Evolutionary conservation across 2,888 invertebrate genomes (phyloP).

Genomic region (Diloba caeruleocephala): DNA sequence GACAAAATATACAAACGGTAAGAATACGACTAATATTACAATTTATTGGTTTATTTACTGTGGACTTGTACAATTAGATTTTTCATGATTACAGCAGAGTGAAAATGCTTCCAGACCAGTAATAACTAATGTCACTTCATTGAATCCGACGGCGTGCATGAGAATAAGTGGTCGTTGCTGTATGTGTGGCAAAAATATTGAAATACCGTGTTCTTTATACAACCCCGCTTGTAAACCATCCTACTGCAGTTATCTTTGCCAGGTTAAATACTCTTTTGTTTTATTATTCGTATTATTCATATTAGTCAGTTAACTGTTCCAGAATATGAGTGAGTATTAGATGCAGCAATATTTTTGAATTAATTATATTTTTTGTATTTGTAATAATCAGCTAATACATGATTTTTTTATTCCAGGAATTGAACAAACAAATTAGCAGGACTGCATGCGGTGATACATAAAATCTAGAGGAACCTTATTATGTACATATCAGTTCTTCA

Average conservation of each 20-base stretch:
- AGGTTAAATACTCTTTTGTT: too few relatives aligned
- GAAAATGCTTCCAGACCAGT: constrained; percentile 39
- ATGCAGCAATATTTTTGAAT: too few relatives aligned
- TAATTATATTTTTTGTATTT: too few relatives aligned
- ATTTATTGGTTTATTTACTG: background rate
- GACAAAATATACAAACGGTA: constrained; percentile 19
- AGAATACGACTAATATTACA: constrained; percentile 3
- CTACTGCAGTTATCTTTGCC: constrained; percentile 66
- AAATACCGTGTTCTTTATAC: constrained; percentile 56
- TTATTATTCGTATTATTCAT: background rate
- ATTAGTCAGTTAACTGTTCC: too few relatives aligned
- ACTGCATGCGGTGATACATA: too few relatives aligned
- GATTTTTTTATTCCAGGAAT: too few relatives aligned
- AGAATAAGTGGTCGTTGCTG: constrained; percentile 50
- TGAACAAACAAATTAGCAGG: too few relatives aligned
- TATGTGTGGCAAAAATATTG: constrained; percentile 59
- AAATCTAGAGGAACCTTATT: too few relatives aligned
- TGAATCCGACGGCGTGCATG: constrained; percentile 44
- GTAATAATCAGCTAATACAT: too few relatives aligned
- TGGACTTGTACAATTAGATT: background rate
- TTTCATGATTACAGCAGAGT: constrained; percentile 41
- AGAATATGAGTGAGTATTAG: too few relatives aligned
- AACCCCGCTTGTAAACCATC: constrained; percentile 51
- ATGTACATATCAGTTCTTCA: too few relatives aligned
- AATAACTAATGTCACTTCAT: constrained; percentile 61